Evolutionary conservation across 2,888 invertebrate species (phyloP), one percentile per base, ranked within the genome.

Genomic region (Oscheius onirici): DNA sequence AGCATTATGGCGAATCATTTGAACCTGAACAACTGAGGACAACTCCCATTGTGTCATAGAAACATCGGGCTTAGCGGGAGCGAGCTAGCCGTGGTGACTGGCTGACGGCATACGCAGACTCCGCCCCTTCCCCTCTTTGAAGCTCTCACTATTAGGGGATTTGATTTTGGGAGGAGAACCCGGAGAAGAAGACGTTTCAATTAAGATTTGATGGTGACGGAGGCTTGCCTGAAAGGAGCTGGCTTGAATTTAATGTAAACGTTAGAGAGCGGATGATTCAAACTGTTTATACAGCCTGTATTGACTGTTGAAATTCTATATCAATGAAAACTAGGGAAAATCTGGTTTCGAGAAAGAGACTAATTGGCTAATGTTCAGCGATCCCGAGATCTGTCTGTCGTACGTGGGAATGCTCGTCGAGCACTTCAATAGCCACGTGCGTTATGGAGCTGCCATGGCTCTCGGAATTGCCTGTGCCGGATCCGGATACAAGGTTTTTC

Each of bases 391-490:
- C 87, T 91, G 91, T 86, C 97, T 97, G 2, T 95, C 95, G 79
- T 96, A 99, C 6, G 97, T 99, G 2, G 96, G 96, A 0, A 90
- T 99, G 17, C 90, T 99, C 76, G 95, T 97, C 0, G 99, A 99
- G 89, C 97, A 96, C 75, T 99, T 99, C 91, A 99, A 99, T 88
- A 97, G 97, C 0, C 97, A 99, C 88, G 97, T 99, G 0, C 92
- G 99, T 68, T 99, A 97, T 88, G 99, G 99, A 15, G 97, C 99
- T 11, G 99, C 97, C 8, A 95, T 99, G 95, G 99, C 99, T 2
- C 82, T 99, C 72, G 99, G 97, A 74, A 97, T 99, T 83, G 97
- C 97, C 0, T 99, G 97, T 89, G 97, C 97, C 52, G 99, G 97
- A 13, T 95, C 96, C 8, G 97, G 97, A n/a, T 91, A 95, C 71